phyloP scores from a whole-genome alignment of 2,797 vertebrate genomes.

The Typhlichthys eigenmanni region DNA sequence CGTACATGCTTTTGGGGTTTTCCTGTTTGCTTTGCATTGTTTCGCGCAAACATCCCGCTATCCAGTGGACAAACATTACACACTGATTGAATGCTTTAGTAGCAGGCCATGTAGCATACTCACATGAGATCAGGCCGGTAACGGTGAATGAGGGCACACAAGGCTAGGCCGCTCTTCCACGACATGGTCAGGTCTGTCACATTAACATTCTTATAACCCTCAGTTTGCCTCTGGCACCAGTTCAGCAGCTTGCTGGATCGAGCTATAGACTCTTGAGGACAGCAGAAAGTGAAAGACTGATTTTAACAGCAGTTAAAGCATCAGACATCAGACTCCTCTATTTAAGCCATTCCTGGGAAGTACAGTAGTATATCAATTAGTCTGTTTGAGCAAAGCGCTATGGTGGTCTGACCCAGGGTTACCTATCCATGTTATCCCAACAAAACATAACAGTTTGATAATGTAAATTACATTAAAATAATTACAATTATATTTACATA shows the following conservation, averaged over 20 bases:
- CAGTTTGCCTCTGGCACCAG: conserved; percentile 98
- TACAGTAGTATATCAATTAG: not conserved
- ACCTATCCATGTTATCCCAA: conserved; percentile 52
- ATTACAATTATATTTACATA: too few relatives aligned
- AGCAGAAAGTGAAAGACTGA: conserved; percentile 12
- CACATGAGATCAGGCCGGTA: conserved; percentile 97
- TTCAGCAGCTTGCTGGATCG: conserved; percentile 93
- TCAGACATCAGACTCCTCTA: conserved; percentile 17
- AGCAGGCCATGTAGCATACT: conserved; percentile 63
- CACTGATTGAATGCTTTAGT: not conserved
- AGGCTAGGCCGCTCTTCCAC: conserved; percentile 96
- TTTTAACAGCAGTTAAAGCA: conserved; percentile 10
- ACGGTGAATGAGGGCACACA: conserved; percentile 94
- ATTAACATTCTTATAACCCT: conserved; percentile 89
- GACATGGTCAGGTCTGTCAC: conserved; percentile 95
- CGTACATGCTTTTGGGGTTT: not conserved
- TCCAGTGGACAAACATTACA: not conserved
- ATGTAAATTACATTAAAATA: too few relatives aligned
- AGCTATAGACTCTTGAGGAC: conserved; percentile 84
- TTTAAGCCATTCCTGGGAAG: conserved; percentile 23
- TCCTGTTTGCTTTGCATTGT: not conserved
- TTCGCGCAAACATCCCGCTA: not conserved
- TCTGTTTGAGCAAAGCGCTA: not conserved
- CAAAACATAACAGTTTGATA: not conserved
- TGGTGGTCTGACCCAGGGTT: conserved; percentile 26